Conservation (phyloP, 2,113 vertebrate species). For the Ancistrus triradiatus region DNA sequence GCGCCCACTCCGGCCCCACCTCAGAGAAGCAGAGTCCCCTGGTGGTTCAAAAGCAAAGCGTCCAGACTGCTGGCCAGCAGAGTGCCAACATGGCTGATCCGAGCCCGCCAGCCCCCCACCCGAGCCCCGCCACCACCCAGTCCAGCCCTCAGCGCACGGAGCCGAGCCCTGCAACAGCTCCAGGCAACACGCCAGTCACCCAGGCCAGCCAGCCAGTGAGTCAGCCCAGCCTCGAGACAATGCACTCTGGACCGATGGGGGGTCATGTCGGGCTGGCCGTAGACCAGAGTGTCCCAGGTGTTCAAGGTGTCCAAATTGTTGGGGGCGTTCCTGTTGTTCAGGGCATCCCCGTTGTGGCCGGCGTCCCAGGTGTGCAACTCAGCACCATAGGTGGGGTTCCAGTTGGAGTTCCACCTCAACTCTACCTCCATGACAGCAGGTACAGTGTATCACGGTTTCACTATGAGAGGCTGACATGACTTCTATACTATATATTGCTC, state of each 20-base stretch:
- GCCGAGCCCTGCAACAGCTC: conserved; percentile 50
- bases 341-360: conserved; percentile 25
- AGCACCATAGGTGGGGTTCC: conserved; percentile 57
- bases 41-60: conserved; percentile 94
- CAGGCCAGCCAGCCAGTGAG: conserved; percentile 51
- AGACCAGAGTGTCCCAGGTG: conserved; percentile 38
- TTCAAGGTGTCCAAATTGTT: conserved; percentile 28
- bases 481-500: too few relatives aligned
- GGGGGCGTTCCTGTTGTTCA: conserved; percentile 53
- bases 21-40: conserved; percentile 97
- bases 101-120: conserved; percentile 57
- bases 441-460: conserved; percentile 53
- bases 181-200: conserved; percentile 50
- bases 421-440: conserved; percentile 95
- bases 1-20: conserved; percentile 85
- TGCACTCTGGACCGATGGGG: conserved; percentile 56
- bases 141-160: conserved; percentile 50
- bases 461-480: not conserved
- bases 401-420: conserved; percentile 78
- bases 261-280: conserved; percentile 51
- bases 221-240: conserved; percentile 29
- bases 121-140: conserved; percentile 54
- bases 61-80: conserved; percentile 67
- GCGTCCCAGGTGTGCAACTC: conserved; percentile 47
- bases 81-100: conserved; percentile 48